Evolutionary conservation across 2,113 vertebrate species (phyloP).

Genomic region (Odocoileus virginianus): DNA sequence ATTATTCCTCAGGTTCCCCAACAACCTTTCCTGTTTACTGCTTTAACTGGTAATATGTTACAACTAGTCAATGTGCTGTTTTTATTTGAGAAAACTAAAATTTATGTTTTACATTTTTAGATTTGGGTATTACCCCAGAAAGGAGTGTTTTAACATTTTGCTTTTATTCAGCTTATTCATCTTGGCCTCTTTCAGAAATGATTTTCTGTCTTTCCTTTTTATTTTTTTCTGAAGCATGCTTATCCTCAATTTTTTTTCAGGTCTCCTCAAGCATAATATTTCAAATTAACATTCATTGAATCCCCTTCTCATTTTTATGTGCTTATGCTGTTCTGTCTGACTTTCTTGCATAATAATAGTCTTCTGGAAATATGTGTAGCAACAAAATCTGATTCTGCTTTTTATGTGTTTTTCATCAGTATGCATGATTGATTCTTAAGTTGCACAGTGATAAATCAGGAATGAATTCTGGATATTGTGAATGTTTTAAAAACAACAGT

Average conservation of each 20-base stretch:
- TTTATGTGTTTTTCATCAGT: conserved; percentile 3
- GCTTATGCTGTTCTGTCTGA: neutral
- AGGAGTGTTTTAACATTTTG: neutral
- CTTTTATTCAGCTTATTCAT: neutral
- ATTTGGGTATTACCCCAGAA: neutral
- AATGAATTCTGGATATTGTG: conserved; percentile 6
- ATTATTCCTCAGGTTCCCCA: neutral
- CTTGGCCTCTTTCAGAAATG: neutral
- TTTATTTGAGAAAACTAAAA: neutral
- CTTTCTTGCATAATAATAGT: neutral
- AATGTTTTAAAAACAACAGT: conserved; percentile 14
- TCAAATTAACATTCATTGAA: neutral
- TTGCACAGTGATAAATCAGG: neutral
- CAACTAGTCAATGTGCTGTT: neutral
- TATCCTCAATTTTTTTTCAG: neutral
- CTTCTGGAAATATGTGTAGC: neutral
- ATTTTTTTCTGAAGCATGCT: neutral
- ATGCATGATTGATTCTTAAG: conserved; percentile 6
- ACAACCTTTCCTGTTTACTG: neutral
- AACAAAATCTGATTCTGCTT: neutral
- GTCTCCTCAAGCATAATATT: neutral
- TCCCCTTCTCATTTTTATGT: neutral
- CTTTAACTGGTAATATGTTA: neutral
- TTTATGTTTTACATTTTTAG: neutral
- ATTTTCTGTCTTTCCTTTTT: neutral